Evolutionary conservation across 2,797 vertebrate genomes (phyloP), one percentile per base, ranked within the genome.

Genomic region (Capromys pilorides): DNA sequence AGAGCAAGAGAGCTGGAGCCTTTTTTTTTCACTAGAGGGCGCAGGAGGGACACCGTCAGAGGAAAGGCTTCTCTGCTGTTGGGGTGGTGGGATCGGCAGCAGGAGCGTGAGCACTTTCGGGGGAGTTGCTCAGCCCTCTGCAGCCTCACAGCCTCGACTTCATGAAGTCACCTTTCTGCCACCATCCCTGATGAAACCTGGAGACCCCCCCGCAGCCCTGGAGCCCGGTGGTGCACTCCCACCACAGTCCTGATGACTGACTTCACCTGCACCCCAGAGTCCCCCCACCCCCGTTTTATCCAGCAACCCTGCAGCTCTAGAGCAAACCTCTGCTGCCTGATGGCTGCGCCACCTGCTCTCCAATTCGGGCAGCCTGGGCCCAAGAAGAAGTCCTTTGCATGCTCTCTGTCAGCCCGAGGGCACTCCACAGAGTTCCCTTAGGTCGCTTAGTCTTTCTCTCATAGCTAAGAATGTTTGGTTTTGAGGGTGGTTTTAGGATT

Each of bases 21-120:
- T n/a, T 88, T 69, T 67, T 67, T 41, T 19, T 79, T 81, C 41
- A 61, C 41, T 19, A 79, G 93, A 88, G 24, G 91, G 64, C n/a
- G 22, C 69, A 67, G 21, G 61, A 89, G 83, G 57, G 51, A 33
- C 64, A 36, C 61, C 39, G n/a, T 5, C 0, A 0, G n/a, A n/a
- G 41, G 16, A 54, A 57, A 54, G 51, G 64, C 22, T 33, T 21
- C 19, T 13, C 24, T 12, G n/a, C 10, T 39, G 49, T 64, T 31
- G 39, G 0, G 51, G 5, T 62, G 61, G 36, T 22, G 2, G 79
- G 49, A 79, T 31, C 51, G 61, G 61, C 54, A 41, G 54, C 22
- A 39, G 28, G 75, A 22, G 9, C 36, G 4, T 61, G 77, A 28
- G 26, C 45, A 28, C 3, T 9, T 66, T 11, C 10, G 10, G 2